Evolutionary conservation across 2,797 vertebrate genomes (phyloP).

Genomic region (Ambastaia sidthimunki): DNA sequence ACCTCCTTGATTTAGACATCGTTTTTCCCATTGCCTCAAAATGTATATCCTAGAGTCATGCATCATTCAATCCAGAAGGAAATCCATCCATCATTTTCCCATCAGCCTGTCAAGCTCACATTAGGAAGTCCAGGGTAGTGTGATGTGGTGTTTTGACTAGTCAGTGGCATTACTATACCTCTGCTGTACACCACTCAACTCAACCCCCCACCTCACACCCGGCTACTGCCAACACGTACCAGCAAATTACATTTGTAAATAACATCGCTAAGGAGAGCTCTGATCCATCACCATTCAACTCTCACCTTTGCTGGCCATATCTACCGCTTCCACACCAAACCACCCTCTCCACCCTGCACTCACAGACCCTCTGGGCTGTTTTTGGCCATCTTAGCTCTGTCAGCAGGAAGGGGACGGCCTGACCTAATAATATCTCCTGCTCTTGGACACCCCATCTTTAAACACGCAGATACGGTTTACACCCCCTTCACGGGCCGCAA

Average conservation of each 20-base stretch:
- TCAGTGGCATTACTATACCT: slow-evolving; percentile 45
- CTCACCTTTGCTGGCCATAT: slow-evolving; percentile 86
- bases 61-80: slow-evolving; percentile 11
- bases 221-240: slow-evolving; percentile 12
- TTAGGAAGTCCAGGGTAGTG: slow-evolving; percentile 6
- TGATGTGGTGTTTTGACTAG: slow-evolving; percentile 46
- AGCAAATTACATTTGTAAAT: slow-evolving; percentile 17
- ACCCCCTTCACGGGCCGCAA: slow-evolving; percentile 13
- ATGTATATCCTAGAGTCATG: slow-evolving; percentile 40
- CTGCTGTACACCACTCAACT: slow-evolving; percentile 19
- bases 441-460: slow-evolving; percentile 76
- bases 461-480: slow-evolving; percentile 44
- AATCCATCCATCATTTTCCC: slow-evolving; percentile 48
- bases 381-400: slow-evolving; percentile 77
- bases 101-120: slow-evolving; percentile 41
- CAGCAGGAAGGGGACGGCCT: slow-evolving; percentile 77
- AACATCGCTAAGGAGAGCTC: slow-evolving; percentile 29
- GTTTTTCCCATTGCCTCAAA: slow-evolving; percentile 25
- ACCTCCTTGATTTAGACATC: slow-evolving; percentile 47
- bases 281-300: slow-evolving; percentile 41
- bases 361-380: slow-evolving; percentile 74
- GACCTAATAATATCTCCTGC: slow-evolving; percentile 83
- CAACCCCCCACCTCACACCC: neutral
- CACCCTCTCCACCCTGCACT: slow-evolving; percentile 63
- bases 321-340: slow-evolving; percentile 61